phyloP scores from a whole-genome alignment of 2,113 vertebrate genomes.

The Melierax canorus region DNA sequence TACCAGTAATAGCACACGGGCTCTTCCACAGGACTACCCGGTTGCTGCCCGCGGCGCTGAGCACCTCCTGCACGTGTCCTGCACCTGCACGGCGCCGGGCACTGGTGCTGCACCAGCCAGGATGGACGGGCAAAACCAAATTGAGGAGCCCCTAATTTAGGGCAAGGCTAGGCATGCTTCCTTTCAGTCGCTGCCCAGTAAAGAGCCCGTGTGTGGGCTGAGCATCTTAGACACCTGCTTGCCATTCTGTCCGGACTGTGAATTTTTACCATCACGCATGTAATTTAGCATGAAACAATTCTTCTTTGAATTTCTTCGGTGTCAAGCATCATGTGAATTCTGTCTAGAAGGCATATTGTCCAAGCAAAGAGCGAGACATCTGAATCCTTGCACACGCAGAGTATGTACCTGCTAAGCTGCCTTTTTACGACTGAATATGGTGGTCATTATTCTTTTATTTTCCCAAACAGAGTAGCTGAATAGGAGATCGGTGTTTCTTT shows the following conservation, averaged over 20 bases:
- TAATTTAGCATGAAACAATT: not conserved
- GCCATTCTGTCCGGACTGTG: not conserved
- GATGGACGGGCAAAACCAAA: not conserved
- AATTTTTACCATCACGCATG: not conserved
- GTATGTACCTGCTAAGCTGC: not conserved
- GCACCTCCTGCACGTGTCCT: not conserved
- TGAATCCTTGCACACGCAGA: not conserved
- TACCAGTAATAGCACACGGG: not conserved
- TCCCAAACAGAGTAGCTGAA: not conserved
- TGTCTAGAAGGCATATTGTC: not conserved
- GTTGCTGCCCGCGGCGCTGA: not conserved
- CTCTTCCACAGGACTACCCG: not conserved
- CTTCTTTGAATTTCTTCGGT: not conserved
- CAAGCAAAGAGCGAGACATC: not conserved
- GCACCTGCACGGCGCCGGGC: not conserved
- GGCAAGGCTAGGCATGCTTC: not conserved
- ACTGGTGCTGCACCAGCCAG: not conserved
- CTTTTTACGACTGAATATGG: not conserved
- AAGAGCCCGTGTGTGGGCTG: not conserved
- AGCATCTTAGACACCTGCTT: not conserved
- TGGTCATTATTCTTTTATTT: conserved; percentile 1
- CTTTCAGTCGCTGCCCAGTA: rapidly evolving
- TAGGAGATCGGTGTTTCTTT: not conserved
- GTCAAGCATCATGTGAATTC: not conserved
- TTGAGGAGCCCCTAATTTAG: not conserved